These are phyloP conservation scores for Paratrypauchen microcephalus DNA, from an alignment of 2,797 vertebrate species.

Conservation along the genomic window DNA sequence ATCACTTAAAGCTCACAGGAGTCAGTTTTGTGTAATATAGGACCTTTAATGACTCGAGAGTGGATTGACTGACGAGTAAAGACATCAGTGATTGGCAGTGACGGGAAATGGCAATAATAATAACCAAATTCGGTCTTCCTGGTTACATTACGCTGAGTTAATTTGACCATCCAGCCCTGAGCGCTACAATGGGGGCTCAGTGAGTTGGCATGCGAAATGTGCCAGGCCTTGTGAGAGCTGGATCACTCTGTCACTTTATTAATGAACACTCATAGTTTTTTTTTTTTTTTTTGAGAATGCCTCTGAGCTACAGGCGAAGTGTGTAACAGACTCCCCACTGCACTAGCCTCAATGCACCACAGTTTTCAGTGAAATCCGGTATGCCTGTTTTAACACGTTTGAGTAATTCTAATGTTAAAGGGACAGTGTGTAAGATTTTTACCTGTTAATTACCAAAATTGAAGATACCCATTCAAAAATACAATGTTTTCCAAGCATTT, in stretches of 20 bases:
- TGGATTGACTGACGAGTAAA: neutral
- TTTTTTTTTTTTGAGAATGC: conserved; percentile 41
- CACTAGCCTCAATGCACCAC: conserved; percentile 41
- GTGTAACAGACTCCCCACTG: conserved; percentile 45
- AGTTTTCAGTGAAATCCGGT: neutral
- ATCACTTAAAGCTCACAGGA: no score
- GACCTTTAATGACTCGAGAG: neutral
- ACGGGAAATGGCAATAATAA: neutral
- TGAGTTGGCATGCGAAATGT: conserved; percentile 32
- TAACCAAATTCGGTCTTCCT: neutral
- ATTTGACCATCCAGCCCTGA: neutral
- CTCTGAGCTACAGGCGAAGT: conserved; percentile 51
- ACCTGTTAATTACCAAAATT: no score
- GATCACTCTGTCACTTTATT: conserved; percentile 64
- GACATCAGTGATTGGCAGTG: neutral
- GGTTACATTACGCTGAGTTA: neutral
- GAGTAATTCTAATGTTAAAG: neutral
- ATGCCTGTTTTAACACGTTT: neutral
- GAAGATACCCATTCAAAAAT: no score
- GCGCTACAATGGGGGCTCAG: neutral
- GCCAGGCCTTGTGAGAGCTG: conserved; percentile 55
- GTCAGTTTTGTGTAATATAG: no score
- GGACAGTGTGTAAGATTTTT: no score
- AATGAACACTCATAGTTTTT: conserved; percentile 62
- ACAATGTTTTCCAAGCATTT: no score